A percentile compares a stretch with the other conserved stretches of the same genome.
Evolutionary conservation across 2,888 invertebrate species (phyloP).

Genomic region (Plusia festucae): DNA sequence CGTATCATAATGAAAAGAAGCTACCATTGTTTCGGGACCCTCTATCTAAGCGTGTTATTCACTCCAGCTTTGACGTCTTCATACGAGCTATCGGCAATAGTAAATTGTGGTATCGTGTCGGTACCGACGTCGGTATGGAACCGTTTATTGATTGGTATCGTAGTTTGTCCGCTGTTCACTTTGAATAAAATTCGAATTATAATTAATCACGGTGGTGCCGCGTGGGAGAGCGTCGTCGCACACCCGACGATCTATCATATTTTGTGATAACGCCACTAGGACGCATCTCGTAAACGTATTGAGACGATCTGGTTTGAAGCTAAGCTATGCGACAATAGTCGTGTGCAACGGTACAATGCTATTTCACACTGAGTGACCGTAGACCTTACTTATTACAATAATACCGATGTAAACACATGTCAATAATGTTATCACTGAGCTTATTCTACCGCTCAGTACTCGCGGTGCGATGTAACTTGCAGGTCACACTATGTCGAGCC

Average conservation of each 20-base stretch:
- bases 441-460: conserved; percentile 35
- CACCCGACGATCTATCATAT: conserved; percentile 88
- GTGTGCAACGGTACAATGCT: conserved; percentile 71
- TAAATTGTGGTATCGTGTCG: conserved; percentile 88
- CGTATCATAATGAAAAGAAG: conserved; percentile 78
- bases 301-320: conserved; percentile 78
- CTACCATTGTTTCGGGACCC: conserved; percentile 81
- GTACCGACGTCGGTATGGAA: conserved; percentile 88
- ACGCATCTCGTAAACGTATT: conserved; percentile 85
- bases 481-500: conserved; percentile 56
- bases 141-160: conserved; percentile 90
- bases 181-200: conserved; percentile 90
- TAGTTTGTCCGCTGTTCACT: conserved; percentile 89
- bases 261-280: conserved; percentile 88
- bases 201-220: conserved; percentile 87
- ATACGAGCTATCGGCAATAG: conserved; percentile 84
- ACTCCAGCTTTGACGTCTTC: conserved; percentile 85
- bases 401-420: conserved; percentile 54
- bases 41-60: conserved; percentile 79
- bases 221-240: conserved; percentile 87
- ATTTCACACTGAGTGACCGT: conserved; percentile 64
- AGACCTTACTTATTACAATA: conserved; percentile 55
- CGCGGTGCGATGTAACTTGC: conserved; percentile 23
- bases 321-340: conserved; percentile 77
- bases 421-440: conserved; percentile 50